Evolutionary conservation across 2,797 vertebrate species (phyloP).

Genomic region (Dipus sagitta): DNA sequence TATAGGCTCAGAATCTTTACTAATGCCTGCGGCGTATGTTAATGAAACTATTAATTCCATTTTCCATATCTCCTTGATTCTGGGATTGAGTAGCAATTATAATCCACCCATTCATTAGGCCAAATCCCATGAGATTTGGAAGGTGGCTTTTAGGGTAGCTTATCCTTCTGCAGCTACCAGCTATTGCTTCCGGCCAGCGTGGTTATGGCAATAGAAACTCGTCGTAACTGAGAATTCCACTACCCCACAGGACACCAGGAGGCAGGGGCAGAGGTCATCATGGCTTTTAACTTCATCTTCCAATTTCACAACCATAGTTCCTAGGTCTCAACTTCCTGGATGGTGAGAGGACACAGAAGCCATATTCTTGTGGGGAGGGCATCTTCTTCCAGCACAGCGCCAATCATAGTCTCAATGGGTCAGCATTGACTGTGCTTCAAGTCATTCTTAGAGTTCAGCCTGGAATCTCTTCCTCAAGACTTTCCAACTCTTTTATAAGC

Average conservation of each 20-base stretch:
- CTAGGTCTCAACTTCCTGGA: not conserved
- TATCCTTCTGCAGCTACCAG: not conserved
- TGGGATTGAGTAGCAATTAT: not conserved
- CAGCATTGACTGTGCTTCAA: not conserved
- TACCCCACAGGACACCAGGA: not conserved
- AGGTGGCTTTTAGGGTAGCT: not conserved
- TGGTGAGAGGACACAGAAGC: not conserved
- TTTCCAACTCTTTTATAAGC: constrained; percentile 29
- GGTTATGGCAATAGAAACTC: not conserved
- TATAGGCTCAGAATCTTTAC: not conserved
- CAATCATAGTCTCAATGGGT: not conserved
- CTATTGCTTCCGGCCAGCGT: not conserved
- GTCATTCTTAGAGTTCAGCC: not conserved
- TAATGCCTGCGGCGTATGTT: not conserved
- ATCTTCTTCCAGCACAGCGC: not conserved
- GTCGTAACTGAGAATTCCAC: not conserved
- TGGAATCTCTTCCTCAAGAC: not conserved
- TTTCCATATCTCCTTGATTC: not conserved
- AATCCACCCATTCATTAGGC: not conserved
- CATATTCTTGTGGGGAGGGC: not conserved
- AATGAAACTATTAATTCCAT: not conserved
- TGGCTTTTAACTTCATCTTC: not conserved
- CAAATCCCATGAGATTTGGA: not conserved
- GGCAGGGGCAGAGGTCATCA: not conserved
- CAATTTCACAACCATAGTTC: not conserved